phyloP scores from a whole-genome alignment of 2,113 vertebrate genomes.

The Symphodus melops region DNA sequence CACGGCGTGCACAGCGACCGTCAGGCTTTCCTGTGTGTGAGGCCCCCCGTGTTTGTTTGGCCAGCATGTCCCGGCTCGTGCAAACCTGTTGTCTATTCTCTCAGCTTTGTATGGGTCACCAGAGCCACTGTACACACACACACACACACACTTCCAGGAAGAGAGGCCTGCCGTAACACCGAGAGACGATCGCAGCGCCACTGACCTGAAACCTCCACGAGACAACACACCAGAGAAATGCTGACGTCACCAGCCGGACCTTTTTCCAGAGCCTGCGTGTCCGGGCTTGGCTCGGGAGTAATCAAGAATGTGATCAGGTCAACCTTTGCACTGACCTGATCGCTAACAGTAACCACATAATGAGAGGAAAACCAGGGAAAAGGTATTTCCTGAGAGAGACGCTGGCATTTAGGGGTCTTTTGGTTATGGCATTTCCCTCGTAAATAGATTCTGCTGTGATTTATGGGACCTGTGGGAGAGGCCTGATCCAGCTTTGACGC shows the following conservation, averaged over 20 bases:
- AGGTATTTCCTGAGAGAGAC: slow-evolving; percentile 46
- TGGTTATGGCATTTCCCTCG: slow-evolving; percentile 3
- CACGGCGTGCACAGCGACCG: background rate
- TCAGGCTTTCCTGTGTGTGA: slow-evolving; percentile 43
- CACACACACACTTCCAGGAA: slow-evolving; percentile 76
- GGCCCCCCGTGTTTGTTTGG: slow-evolving; percentile 60
- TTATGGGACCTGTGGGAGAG: background rate
- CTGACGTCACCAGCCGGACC: slow-evolving; percentile 56
- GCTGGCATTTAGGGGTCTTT: slow-evolving; percentile 22
- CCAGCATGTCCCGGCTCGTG: slow-evolving; percentile 56
- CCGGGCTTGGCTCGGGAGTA: slow-evolving; percentile 37
- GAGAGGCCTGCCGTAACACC: slow-evolving; percentile 32
- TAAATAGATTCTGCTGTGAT: slow-evolving; percentile 13
- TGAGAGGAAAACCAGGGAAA: slow-evolving; percentile 47
- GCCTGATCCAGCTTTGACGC: background rate
- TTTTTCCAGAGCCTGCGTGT: slow-evolving; percentile 68
- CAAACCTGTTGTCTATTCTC: slow-evolving; percentile 52
- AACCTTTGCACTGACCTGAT: slow-evolving; percentile 45
- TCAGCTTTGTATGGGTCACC: slow-evolving; percentile 55
- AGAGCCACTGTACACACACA: slow-evolving; percentile 67
- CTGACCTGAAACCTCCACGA: slow-evolving; percentile 50
- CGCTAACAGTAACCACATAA: slow-evolving; percentile 34
- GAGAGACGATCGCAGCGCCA: slow-evolving; percentile 31
- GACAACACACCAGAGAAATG: slow-evolving; percentile 61
- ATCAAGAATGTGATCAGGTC: slow-evolving; percentile 73